Evolutionary conservation across 2,797 vertebrate genomes (phyloP).

Genomic region (Coilia nasus): DNA sequence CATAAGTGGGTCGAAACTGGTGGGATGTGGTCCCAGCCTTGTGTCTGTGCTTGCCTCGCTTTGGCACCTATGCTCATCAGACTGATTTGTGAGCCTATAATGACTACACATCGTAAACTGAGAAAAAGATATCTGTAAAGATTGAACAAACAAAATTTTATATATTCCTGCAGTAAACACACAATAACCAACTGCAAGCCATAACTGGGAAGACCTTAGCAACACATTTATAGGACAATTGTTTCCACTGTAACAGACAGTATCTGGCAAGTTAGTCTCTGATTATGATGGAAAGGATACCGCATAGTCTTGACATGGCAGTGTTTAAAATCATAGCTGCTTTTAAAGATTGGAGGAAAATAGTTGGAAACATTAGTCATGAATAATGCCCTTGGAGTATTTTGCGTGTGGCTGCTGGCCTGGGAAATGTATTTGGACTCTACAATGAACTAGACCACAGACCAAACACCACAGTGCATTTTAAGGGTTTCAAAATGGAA

Average conservation of each 20-base stretch:
- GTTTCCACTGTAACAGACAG: not conserved
- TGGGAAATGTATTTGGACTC: not conserved
- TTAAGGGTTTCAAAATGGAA: not conserved
- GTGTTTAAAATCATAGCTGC: not conserved
- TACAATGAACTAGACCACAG: not conserved
- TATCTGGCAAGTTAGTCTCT: not conserved
- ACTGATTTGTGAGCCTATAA: not conserved
- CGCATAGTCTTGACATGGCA: not conserved
- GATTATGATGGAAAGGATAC: not conserved
- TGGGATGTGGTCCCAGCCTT: not conserved
- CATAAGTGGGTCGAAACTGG: not conserved
- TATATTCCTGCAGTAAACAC: not conserved
- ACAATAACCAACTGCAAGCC: not conserved
- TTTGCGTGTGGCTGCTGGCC: not conserved
- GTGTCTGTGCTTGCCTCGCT: not conserved
- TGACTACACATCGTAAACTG: not conserved
- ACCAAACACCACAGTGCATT: not conserved
- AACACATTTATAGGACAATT: not conserved
- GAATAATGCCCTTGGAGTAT: not conserved
- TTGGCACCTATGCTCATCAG: not conserved
- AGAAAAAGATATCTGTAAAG: not conserved
- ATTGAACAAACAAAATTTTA: no score
- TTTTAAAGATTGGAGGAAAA: not conserved
- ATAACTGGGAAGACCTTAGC: not conserved
- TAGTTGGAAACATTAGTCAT: not conserved